A percentile compares a stretch with the other conserved stretches of the same genome.
These are phyloP conservation scores for Mus musculus DNA, from an alignment of 2,113 vertebrate species.

Conservation along the genomic window GRCm39 chr6:23775501-23776000, in stretches of 20 bases:
- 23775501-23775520: neutral
- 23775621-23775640: slow-evolving; percentile 6
- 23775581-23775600: neutral
- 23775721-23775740: neutral
- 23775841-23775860: neutral
- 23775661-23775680: neutral
- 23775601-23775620: neutral
- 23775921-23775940: neutral
- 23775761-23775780: neutral
- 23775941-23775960: neutral
- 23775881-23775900: neutral
- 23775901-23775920: neutral
- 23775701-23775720: neutral
- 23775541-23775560: slow-evolving; percentile 9
- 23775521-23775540: neutral
- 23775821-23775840: neutral
- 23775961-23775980: neutral
- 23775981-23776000: neutral
- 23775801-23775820: neutral
- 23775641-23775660: neutral
- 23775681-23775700: neutral
- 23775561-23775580: neutral
- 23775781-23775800: neutral
- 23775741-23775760: neutral
- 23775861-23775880: neutral